Base-by-base conservation (phyloP, 2,797 vertebrate genomes). In the Sparidentex hasta region DNA sequence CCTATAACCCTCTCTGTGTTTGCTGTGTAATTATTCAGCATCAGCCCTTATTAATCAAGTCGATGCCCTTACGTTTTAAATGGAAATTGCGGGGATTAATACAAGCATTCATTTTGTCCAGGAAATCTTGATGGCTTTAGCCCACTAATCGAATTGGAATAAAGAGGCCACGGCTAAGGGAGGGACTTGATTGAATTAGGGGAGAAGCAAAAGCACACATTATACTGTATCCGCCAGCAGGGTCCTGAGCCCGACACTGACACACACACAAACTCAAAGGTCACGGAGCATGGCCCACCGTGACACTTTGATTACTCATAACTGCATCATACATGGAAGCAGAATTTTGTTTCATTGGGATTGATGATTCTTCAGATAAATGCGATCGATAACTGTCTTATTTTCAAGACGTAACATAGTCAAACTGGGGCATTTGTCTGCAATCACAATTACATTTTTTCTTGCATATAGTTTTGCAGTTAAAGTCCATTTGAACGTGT, bases 41-140 rank as follows among this genome's bases (percentile, higher is more conserved):
- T 98, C 96, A 97, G 97, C 96, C 96, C 97, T 98, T 98, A 98
- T 98, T 99, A 99, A 99, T 99, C 97, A 98, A 98, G 98, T 98
- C 97, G 93, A 98, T 99, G 97, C 95, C 96, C 92, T 89, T 89
- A 95, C 96, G 96, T 98, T 99, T 98, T 98, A 99, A 99, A 99
- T 99, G 98, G 97, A 99, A 99, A 99, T 99, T 98, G 96, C 94
- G 16, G 91, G 97, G 98, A 99, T 99, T 99, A 99, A 98, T 99
- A 98, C 96, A 96, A 97, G 96, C 96, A 98, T 97, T 98, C 97
- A 97, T 98, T 98, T 98, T 96, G 97, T 98, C 96, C 96, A 96
- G 96, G 96, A 97, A 97, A 97, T 97, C 97, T 97, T 98, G 97
- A 98, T 97, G 96, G 97, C 96, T 98, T 99, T 98, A 98, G 96